Conservation (phyloP, 1,140 invertebrate species). For the Drosophila mojavensis region DNA sequence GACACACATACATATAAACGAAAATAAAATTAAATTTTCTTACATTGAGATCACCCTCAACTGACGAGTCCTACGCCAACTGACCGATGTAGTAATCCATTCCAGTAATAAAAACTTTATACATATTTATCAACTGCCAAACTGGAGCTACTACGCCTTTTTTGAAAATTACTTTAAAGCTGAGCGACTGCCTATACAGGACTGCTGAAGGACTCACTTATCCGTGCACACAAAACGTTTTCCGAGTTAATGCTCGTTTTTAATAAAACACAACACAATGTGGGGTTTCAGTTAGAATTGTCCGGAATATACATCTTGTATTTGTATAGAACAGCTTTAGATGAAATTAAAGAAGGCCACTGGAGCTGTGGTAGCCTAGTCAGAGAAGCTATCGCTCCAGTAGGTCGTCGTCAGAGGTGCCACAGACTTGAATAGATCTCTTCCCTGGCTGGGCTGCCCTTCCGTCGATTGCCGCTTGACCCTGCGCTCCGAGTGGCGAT, state of each 20-base stretch:
- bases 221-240: not conserved
- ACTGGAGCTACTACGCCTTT: too few relatives aligned
- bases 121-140: too few relatives aligned
- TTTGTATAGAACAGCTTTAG: slow-evolving; percentile 2
- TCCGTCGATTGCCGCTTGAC: slow-evolving; percentile 39
- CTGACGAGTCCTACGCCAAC: too few relatives aligned
- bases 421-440: slow-evolving; percentile 84
- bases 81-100: too few relatives aligned
- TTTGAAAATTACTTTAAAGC: too few relatives aligned
- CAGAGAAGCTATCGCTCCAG: slow-evolving; percentile 85
- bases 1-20: too few relatives aligned
- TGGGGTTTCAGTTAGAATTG: too few relatives aligned
- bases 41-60: too few relatives aligned
- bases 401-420: slow-evolving; percentile 84
- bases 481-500: slow-evolving; percentile 46
- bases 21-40: too few relatives aligned
- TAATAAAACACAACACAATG: not conserved
- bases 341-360: slow-evolving; percentile 2
- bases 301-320: not conserved
- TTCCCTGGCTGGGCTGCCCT: slow-evolving; percentile 55
- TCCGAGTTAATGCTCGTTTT: not conserved
- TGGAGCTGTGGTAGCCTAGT: slow-evolving; percentile 54
- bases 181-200: too few relatives aligned
- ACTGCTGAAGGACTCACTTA: too few relatives aligned
- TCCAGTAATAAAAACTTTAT: too few relatives aligned